These are phyloP conservation scores for Actinia equina DNA, from an alignment of 64 coral and sea anemone species.

Conservation along the genomic window DNA sequence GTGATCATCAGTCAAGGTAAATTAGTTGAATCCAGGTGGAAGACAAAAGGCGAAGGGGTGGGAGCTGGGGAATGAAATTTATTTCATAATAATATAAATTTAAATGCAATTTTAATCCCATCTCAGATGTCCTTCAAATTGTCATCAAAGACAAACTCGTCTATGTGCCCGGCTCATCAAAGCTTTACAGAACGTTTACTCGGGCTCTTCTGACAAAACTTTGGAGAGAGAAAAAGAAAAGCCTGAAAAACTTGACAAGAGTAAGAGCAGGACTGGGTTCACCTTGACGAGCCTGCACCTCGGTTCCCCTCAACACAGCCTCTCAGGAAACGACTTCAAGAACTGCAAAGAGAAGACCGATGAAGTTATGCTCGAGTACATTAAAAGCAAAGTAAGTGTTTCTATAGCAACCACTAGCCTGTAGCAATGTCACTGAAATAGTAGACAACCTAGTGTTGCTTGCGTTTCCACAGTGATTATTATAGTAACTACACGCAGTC, in stretches of 20 bases:
- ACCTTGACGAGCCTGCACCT: slow-evolving; percentile 10
- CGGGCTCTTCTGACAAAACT: slow-evolving; percentile 24
- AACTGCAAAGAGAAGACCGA: slow-evolving; percentile 66
- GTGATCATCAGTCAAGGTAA: slow-evolving; percentile 60
- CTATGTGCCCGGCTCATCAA: slow-evolving; percentile 71
- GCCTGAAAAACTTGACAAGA: not conserved
- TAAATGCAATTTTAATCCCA: no score
- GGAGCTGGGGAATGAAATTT: no score
- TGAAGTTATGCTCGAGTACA: slow-evolving; percentile 72
- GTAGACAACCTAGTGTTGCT: no score
- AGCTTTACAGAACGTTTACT: slow-evolving; percentile 73
- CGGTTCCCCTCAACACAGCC: slow-evolving; percentile 42
- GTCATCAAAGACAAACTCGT: slow-evolving; percentile 85
- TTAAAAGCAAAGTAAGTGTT: slow-evolving; percentile 49
- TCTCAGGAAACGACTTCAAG: slow-evolving; percentile 23
- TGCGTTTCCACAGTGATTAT: not conserved
- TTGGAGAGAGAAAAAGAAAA: slow-evolving; percentile 9
- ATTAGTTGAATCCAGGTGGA: not conserved
- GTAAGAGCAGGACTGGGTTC: slow-evolving; percentile 3
- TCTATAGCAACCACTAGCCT: not conserved
- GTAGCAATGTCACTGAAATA: no score
- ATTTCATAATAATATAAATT: no score
- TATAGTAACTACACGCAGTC: no score
- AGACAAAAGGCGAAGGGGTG: not conserved
- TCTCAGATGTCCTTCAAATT: slow-evolving; percentile 55